Evolutionary conservation across 2,888 invertebrate species (phyloP), one percentile per base, ranked within the genome.

Genomic region (Drosophila testacea): DNA sequence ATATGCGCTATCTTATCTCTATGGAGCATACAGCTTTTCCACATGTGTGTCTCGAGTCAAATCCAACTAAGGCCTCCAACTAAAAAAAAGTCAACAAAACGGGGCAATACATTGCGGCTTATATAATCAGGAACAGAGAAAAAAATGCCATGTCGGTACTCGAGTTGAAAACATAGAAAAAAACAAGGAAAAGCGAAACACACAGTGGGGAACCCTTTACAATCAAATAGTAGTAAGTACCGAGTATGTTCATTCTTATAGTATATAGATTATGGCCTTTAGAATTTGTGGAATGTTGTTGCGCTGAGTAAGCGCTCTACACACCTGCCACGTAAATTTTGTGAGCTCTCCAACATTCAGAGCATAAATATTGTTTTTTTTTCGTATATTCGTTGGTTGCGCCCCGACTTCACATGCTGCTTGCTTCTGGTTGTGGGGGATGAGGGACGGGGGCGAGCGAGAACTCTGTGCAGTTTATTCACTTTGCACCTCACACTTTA

Each of bases 1-100:
- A 88, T 83, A 82, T 83, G 78, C 70, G 88, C 83, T 88, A 83
- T 83, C 83, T 83, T 83, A 83, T 87, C 87, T 86, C 80, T 87
- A 85, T 69, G 67, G 56, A 76, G 44, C 78, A 74, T 66, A 74
- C 59, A 73, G 59, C 59, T 72, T 60, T 50, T 41, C 13, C 55
- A 39, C 39, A 30, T 56, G 56, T 56, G 56, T 52, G 36, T 62
- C 28, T 64, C 39, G 48, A 47, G 5, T 32, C 41, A 56, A 67
- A 61, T 71, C 77, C 77, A 59, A 44, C 64, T 78, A 77, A 76
- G 78, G 76, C 75, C 76, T 22, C 73, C 68, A 64, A 52, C 48
- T 28, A 56, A 55, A 50, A 48, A 38, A 41, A 50, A 47, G 52
- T 41, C 47, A 67, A 70, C 69, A 67, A 47, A 54, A 46, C 57